Conservation (phyloP, 2,113 vertebrate genomes). For the Hystrix cristata region DNA sequence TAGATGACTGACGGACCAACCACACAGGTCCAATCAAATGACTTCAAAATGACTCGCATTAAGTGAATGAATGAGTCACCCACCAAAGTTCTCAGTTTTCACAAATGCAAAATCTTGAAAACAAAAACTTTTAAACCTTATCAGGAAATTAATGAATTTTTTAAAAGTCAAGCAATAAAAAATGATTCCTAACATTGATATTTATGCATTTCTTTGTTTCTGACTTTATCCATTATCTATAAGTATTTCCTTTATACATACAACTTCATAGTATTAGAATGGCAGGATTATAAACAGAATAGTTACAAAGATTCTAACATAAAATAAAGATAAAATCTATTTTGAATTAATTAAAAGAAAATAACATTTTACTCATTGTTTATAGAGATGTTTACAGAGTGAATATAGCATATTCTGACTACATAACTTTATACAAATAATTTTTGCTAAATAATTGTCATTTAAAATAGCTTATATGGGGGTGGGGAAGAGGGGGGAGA, state of each 20-base stretch:
- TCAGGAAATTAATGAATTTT: background rate
- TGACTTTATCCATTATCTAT: background rate
- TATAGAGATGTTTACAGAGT: constrained; percentile 8
- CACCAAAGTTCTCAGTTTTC: background rate
- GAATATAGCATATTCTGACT: background rate
- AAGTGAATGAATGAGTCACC: background rate
- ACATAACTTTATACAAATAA: background rate
- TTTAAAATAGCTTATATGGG: constrained; percentile 7
- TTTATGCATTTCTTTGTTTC: background rate
- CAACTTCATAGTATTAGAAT: background rate
- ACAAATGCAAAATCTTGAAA: background rate
- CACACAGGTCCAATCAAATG: background rate
- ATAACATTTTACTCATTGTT: background rate
- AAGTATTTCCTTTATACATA: background rate
- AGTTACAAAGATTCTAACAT: background rate
- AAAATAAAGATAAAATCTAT: background rate
- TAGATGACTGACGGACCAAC: background rate
- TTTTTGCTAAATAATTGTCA: background rate
- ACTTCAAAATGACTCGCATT: background rate
- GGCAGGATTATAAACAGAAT: background rate
- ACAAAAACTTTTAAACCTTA: background rate
- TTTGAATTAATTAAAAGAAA: constrained; percentile 27
- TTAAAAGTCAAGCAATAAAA: background rate
- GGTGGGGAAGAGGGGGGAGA: no score
- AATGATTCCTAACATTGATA: background rate